These are phyloP conservation scores for Desmophyllum pertusum DNA, from an alignment of 92 coral and sea anemone genomes.

Conservation along the genomic window DNA sequence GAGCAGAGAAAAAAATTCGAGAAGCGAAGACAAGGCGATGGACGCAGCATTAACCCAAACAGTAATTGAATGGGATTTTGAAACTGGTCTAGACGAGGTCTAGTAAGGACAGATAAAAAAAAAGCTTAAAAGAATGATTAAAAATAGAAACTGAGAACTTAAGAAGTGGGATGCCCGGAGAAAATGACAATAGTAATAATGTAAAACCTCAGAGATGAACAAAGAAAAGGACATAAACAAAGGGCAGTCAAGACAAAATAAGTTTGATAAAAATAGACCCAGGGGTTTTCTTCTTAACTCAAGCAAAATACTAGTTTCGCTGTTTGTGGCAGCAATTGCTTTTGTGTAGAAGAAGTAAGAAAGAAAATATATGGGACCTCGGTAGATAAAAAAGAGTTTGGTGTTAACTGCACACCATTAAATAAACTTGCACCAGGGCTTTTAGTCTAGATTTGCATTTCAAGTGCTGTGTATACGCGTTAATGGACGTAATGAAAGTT, in stretches of 20 bases:
- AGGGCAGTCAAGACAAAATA: neutral
- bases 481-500: constrained; percentile 28
- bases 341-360: neutral
- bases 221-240: neutral
- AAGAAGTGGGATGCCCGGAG: neutral
- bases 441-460: constrained; percentile 24
- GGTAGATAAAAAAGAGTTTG: neutral
- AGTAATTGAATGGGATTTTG: too few species aligned
- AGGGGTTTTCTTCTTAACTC: neutral
- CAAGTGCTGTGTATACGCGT: neutral
- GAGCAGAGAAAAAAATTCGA: too few species aligned
- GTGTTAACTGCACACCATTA: neutral
- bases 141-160: neutral
- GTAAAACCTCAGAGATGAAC: neutral
- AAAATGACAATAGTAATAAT: neutral
- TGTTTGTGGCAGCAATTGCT: neutral
- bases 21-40: too few species aligned
- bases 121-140: neutral
- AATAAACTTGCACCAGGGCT: constrained; percentile 12
- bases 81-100: too few species aligned
- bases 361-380: neutral
- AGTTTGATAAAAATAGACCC: neutral
- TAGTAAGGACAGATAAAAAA: too few species aligned
- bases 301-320: neutral
- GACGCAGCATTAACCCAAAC: too few species aligned